These are phyloP conservation scores for Saturnia pavonia DNA, from an alignment of 2,888 invertebrate genomes.

Conservation along the genomic window DNA sequence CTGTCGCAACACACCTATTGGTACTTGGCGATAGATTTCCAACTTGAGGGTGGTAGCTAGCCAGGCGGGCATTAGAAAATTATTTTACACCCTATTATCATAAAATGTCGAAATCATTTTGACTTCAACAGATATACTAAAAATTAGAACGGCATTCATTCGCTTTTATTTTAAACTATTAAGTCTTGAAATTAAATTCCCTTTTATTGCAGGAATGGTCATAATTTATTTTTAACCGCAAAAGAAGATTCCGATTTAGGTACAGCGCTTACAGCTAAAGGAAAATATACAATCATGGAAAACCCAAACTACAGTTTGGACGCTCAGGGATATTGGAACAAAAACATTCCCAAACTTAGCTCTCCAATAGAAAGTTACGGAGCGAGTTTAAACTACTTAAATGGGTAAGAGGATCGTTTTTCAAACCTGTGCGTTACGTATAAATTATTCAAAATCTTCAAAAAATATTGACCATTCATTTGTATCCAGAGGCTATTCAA, in stretches of 20 bases:
- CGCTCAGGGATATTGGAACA: slow-evolving; percentile 7
- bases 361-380: slow-evolving; percentile 13
- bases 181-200: not conserved
- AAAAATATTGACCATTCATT: not conserved
- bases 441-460: not conserved
- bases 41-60: no score
- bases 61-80: no score
- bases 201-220: slow-evolving; percentile 2
- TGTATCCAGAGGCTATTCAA: no score
- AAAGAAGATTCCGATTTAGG: slow-evolving; percentile 16
- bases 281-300: not conserved
- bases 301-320: slow-evolving; percentile 12
- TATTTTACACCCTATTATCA: no score
- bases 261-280: slow-evolving; percentile 11
- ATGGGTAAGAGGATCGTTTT: not conserved
- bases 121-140: not conserved
- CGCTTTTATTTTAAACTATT: not conserved
- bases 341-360: not conserved
- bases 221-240: not conserved
- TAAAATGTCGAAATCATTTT: no score
- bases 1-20: no score
- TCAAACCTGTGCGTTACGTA: not conserved
- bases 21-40: no score
- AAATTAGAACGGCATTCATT: not conserved
- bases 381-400: slow-evolving; percentile 8